Evolutionary conservation across 2,113 vertebrate species (phyloP), one percentile per base, ranked within the genome.

Genomic region (Pituophis catenifer): DNA sequence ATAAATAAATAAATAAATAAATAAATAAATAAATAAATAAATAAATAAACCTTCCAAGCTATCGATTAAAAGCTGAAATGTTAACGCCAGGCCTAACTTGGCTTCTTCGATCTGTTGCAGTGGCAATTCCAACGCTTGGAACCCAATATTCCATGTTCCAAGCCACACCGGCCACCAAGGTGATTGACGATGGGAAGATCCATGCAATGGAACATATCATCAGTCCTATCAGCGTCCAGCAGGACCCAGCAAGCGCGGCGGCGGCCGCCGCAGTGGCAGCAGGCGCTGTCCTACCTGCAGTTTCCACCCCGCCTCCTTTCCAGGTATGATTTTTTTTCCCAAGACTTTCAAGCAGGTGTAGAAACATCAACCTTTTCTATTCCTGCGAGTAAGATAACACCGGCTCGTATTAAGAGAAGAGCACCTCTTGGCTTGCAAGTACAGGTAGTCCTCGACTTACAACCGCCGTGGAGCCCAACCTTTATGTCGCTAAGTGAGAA

Each of bases 111-210:
- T 97, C 92, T 97, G 86, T 97, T 95, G 85, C 97, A 99, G 99
- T 99, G 98, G 98, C 98, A 92, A 98, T 99, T 95, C 98, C 98
- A 70, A 96, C 98, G 88, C 98, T 99, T 0, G 97, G 98, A 89
- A 98, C 98, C 44, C 99, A 99, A 96, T 99, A 99, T 97, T 99
- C 98, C 95, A 96, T 99, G 97, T 99, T 99, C 94, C 98, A 98
- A 93, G 95, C 99, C 0, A 97, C 98, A 2, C 98, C 98, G 0
- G 95, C 98, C 5, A 97, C 98, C 94, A 99, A 99, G 95, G 97
- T 99, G 95, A 98, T 99, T 65, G 99, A 99, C 97, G 99, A 99
- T 0, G 99, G 98, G 29, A 99, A 99, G 97, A 98, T 99, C 92
- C 99, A 99, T 58, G 44, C 98, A 0, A 97, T 99, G 62, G 99